Conservation (phyloP, 2,888 invertebrate genomes). For the Tenthredo livida region DNA sequence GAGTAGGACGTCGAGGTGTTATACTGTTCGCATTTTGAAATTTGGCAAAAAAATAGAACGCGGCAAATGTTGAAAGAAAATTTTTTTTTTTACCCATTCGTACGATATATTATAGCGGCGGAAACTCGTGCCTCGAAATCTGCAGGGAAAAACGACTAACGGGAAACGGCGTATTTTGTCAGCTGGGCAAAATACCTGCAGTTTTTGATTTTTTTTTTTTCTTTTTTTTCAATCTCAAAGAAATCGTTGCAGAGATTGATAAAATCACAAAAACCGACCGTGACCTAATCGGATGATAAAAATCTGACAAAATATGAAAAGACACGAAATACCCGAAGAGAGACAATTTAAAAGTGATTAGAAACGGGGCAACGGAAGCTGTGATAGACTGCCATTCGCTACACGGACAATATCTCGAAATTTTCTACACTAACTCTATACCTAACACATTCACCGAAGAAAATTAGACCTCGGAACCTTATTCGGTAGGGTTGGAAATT, state of each 20-base stretch:
- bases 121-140: constrained; percentile 4
- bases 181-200: background rate
- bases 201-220: too few relatives aligned
- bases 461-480: constrained; percentile 29
- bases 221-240: background rate
- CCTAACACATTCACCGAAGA: constrained; percentile 12
- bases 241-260: background rate
- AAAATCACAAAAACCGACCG: background rate
- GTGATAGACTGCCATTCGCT: constrained; percentile 25
- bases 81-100: constrained; percentile 17
- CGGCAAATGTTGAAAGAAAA: constrained; percentile 42
- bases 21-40: background rate
- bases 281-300: background rate
- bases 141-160: background rate
- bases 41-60: constrained; percentile 17
- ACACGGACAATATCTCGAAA: constrained; percentile 3
- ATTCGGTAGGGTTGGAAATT: constrained; percentile 11
- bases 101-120: background rate
- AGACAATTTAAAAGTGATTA: constrained; percentile 47
- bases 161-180: background rate
- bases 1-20: constrained; percentile 40
- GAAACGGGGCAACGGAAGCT: constrained; percentile 38
- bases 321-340: background rate
- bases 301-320: background rate
- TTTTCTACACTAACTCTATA: constrained; percentile 22